A percentile compares a stretch with the other conserved stretches of the same genome.
These are phyloP conservation scores for Cyclargus thomasi DNA, from an alignment of 1,140 invertebrate genomes.

Conservation along the genomic window DNA sequence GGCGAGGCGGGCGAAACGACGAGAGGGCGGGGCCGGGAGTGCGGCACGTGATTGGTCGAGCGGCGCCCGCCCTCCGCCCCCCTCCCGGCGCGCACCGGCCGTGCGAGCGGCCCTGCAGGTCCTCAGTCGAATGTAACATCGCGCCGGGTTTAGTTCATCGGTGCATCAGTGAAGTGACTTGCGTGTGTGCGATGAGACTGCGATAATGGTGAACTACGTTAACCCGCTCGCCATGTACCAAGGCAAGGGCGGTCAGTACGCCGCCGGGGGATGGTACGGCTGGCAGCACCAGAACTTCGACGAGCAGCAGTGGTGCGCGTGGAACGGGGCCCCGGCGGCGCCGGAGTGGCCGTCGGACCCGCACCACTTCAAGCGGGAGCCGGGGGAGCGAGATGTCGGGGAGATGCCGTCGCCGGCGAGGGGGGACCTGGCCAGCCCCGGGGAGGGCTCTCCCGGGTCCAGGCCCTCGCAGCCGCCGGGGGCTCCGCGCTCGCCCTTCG, in stretches of 20 bases:
- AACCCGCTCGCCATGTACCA: conserved; percentile 77
- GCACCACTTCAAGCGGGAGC: conserved; percentile 64
- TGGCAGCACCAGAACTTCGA: conserved; percentile 76
- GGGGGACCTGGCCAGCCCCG: conserved; percentile 81
- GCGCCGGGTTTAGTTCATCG: conserved; percentile 36
- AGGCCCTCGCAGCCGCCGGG: conserved; percentile 76
- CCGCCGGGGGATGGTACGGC: conserved; percentile 66
- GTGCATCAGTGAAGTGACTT: conserved; percentile 52
- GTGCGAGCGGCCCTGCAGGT: conserved; percentile 27
- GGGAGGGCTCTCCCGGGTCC: conserved; percentile 70
- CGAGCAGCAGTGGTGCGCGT: conserved; percentile 73
- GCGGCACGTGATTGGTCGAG: conserved; percentile 30
- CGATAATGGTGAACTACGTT: conserved; percentile 77
- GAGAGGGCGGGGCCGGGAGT: conserved; percentile 26
- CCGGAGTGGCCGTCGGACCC: conserved; percentile 69
- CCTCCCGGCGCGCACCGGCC: conserved; percentile 24
- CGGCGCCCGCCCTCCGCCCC: conserved; percentile 29
- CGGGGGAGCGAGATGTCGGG: conserved; percentile 53
- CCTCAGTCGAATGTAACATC: conserved; percentile 46
- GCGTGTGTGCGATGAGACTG: conserved; percentile 67
- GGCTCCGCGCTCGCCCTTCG: conserved; percentile 84
- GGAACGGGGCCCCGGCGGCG: conserved; percentile 69
- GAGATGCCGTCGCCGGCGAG: conserved; percentile 80
- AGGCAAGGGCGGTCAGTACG: conserved; percentile 73
- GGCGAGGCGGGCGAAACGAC: conserved; percentile 32